Conservation (phyloP, 1,140 invertebrate genomes). For the Heliothis subflexa region DNA sequence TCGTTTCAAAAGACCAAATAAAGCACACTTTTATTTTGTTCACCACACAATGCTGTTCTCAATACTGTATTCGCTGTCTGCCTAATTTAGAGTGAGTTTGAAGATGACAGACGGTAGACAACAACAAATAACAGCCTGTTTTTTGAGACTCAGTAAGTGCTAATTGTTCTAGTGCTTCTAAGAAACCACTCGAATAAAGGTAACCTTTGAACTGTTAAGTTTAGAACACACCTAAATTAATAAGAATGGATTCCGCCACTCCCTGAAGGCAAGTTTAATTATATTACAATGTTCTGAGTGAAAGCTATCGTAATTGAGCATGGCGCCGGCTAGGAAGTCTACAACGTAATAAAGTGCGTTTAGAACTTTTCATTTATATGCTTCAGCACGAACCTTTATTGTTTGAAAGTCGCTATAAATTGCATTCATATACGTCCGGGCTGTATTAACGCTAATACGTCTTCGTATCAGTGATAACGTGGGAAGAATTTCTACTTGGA, state of each 20-base stretch:
- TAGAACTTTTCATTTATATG: conserved; percentile 35
- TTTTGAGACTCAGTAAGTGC: no score
- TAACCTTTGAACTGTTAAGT: no score
- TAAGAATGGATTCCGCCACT: not conserved
- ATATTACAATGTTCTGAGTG: conserved; percentile 17
- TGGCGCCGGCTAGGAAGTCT: conserved; percentile 8
- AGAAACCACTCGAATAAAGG: no score
- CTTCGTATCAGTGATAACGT: not conserved
- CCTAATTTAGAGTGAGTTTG: no score
- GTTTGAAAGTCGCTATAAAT: conserved; percentile 20
- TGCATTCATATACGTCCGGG: not conserved
- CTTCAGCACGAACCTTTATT: conserved; percentile 11
- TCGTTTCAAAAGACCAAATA: not conserved
- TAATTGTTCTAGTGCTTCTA: no score
- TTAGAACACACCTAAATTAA: no score
- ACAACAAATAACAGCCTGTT: no score
- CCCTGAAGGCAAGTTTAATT: not conserved
- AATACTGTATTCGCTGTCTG: no score
- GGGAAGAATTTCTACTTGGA: not conserved
- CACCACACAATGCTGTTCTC: no score
- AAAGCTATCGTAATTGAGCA: conserved; percentile 9
- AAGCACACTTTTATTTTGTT: no score
- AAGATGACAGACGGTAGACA: no score
- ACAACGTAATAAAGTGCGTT: not conserved
- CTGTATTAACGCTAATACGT: not conserved